Base-by-base conservation (phyloP, 92 coral and sea anemone genomes). In the Galaxea fascicularis region DNA sequence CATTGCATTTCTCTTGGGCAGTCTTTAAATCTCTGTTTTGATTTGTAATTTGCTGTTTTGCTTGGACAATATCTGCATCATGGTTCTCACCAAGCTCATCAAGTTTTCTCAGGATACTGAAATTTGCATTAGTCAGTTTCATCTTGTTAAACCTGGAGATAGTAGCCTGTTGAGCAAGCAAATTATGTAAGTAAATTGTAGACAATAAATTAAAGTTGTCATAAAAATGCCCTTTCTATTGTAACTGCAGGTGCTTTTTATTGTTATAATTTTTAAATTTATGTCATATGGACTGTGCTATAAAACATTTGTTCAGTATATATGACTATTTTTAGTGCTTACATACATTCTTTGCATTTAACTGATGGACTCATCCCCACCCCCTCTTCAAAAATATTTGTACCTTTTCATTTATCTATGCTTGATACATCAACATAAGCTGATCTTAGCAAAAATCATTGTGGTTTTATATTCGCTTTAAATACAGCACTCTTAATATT, bases 41-140 rank as follows among this genome's bases (percentile, higher is more conserved):
- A 15, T 68, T 54, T 27, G 86, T 49, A 15, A 89, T 80, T 14
- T 25, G 24, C 79, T 89, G n/a, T 71, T 82, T 89, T 53, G 86
- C 79, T 27, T 78, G 35, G 21, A 56, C 13, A 15, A 91, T 44
- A 56, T 14, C 56, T 28, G 73, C 71, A 73, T 91, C 92, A 75
- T 91, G 88, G 67, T 91, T 69, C 64, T 84, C 72, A 21, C 88
- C 95, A 35, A 91, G 88, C 17, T 65, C 66, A 80, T 92, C 86
- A 11, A 88, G 66, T 47, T 85, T 88, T 59, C 47, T 78, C 67
- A 84, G 86, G 20, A 84, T 64, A 35, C 69, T 77, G 74, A 5
- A 14, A 78, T 89, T 89, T 17, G 85, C 47, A 64, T 77, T 87
- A 27, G 89, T 91, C 66, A 91, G 39, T 46, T 88, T 91, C 77